Evolutionary conservation across 2,888 invertebrate genomes (phyloP).

Genomic region (Escarpia spicata): DNA sequence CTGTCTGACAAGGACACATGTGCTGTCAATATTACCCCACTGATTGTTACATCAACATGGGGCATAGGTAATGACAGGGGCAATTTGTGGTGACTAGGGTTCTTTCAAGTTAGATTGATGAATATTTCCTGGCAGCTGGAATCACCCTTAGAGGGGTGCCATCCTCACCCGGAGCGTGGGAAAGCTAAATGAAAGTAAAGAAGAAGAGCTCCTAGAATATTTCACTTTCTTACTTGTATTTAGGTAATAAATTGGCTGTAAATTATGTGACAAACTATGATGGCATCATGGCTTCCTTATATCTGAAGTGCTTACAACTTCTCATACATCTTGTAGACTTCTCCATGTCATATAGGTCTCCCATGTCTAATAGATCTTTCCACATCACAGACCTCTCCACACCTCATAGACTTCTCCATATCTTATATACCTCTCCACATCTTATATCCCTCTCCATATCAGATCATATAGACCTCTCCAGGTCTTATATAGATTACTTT

Average conservation of each 20-base stretch:
- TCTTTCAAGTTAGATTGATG: constrained; percentile 16
- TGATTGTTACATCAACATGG: neutral
- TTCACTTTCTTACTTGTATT: neutral
- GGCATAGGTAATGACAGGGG: neutral
- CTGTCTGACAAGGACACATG: neutral
- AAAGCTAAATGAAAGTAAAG: neutral
- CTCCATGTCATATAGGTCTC: too few relatives aligned
- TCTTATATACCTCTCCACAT: too few relatives aligned
- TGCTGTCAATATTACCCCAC: neutral
- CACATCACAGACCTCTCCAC: too few relatives aligned
- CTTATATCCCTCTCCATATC: too few relatives aligned
- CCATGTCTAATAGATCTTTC: too few relatives aligned
- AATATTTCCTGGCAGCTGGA: constrained; percentile 16
- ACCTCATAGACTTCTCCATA: too few relatives aligned
- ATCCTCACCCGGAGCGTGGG: neutral
- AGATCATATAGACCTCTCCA: too few relatives aligned
- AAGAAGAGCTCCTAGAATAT: neutral
- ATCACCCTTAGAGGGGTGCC: neutral
- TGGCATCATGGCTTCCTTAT: neutral
- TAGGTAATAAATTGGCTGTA: too few relatives aligned
- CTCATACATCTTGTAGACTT: too few relatives aligned
- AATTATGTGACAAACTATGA: too few relatives aligned
- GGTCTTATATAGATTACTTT: too few relatives aligned
- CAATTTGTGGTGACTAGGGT: neutral
- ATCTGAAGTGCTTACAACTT: neutral